Conservation (phyloP, 1,140 invertebrate genomes). For the Drosophila willistoni region DNA sequence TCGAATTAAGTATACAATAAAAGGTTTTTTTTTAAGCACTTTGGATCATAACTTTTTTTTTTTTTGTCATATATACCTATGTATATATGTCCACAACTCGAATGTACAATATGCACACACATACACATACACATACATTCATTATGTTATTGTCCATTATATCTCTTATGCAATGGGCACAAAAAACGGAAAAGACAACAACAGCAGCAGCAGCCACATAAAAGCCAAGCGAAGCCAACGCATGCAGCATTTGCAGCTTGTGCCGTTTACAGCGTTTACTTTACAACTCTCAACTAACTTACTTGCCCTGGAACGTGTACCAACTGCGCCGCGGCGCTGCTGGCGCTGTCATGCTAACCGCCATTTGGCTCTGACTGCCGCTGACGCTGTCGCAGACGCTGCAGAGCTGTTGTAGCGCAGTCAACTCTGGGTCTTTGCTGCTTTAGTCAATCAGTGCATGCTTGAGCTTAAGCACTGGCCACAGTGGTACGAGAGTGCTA, state of each 20-base stretch:
- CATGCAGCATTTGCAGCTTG: conserved; percentile 65
- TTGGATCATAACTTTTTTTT: neutral
- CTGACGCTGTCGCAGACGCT: neutral
- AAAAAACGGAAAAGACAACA: conserved; percentile 13
- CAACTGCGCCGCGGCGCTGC: neutral
- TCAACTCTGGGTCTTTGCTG: neutral
- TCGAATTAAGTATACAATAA: neutral
- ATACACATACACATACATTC: neutral
- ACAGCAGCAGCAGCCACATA: conserved; percentile 13
- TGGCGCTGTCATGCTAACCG: neutral
- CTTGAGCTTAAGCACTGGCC: neutral
- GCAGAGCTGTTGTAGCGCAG: neutral
- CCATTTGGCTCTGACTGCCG: neutral
- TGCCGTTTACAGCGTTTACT: conserved; percentile 62
- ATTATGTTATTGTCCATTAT: conserved; percentile 41
- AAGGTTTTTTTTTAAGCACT: neutral
- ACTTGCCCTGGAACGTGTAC: neutral
- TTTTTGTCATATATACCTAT: neutral
- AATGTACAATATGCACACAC: conserved; percentile 26
- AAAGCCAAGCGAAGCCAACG: conserved; percentile 20
- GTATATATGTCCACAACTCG: neutral
- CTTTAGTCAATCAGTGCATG: conserved; percentile 8
- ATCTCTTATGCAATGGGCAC: conserved; percentile 33
- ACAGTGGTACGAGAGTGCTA: neutral
- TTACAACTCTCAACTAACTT: conserved; percentile 22